Conservation (phyloP, 2,797 vertebrate genomes). For the Acipenser oxyrinchus region DNA sequence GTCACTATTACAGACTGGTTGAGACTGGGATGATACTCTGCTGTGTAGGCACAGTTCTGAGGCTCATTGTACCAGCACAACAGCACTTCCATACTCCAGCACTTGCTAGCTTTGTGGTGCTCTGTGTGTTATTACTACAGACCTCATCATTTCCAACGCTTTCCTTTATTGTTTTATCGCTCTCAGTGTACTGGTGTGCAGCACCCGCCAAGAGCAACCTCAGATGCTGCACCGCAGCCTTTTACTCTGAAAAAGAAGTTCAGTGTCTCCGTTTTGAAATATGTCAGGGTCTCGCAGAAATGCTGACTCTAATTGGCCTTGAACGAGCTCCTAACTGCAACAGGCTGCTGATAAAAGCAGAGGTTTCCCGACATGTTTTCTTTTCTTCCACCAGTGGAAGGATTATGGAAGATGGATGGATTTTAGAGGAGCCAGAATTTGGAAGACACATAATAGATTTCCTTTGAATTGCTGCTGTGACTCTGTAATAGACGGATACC, state of each 20-base stretch:
- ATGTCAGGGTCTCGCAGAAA: slow-evolving; percentile 18
- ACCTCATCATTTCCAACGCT: too few species aligned
- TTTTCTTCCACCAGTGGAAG: slow-evolving; percentile 20
- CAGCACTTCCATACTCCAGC: too few species aligned
- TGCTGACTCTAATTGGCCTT: slow-evolving; percentile 14
- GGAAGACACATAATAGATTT: slow-evolving; percentile 23
- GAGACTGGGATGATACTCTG: too few species aligned
- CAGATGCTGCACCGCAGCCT: slow-evolving; percentile 1
- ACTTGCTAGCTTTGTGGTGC: background rate
- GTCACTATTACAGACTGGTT: too few species aligned
- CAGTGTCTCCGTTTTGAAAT: slow-evolving; percentile 9
- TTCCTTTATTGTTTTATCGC: slow-evolving; percentile 4
- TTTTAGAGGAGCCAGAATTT: slow-evolving; percentile 17
- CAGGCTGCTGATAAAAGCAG: background rate
- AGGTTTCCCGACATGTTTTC: slow-evolving; percentile 15
- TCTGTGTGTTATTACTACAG: background rate
- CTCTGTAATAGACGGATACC: slow-evolving; percentile 17
- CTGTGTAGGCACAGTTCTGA: too few species aligned
- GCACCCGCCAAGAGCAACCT: slow-evolving; percentile 11
- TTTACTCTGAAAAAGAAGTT: background rate
- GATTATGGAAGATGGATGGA: slow-evolving; percentile 19
- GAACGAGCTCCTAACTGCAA: slow-evolving; percentile 6
- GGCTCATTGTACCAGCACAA: too few species aligned
- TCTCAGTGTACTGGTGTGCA: slow-evolving; percentile 12
- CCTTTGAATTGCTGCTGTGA: slow-evolving; percentile 18